Conservation (phyloP, 53 echinoderm and acorn worm species). For the Echinarachnius parma region DNA sequence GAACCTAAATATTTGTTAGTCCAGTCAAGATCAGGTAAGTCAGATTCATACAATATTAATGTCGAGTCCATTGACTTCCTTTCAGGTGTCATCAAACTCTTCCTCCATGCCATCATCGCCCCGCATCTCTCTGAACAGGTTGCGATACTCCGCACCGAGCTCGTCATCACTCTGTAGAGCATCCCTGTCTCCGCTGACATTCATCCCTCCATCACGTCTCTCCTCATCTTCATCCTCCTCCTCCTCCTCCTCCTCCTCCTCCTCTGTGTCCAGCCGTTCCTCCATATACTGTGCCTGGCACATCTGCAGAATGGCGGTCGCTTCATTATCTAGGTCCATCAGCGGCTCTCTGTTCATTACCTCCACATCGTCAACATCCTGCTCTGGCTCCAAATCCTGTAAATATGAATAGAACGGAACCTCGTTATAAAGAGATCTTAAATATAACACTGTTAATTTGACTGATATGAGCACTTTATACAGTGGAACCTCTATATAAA, state of each 20-base stretch:
- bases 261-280: constrained; percentile 3
- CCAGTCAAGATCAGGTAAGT: too few relatives aligned
- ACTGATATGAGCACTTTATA: background rate
- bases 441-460: background rate
- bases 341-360: constrained; percentile 24
- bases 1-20: too few relatives aligned
- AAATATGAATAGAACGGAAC: background rate
- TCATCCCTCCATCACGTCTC: background rate
- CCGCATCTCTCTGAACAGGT: constrained; percentile 12
- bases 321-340: constrained; percentile 15
- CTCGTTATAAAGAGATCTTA: too few relatives aligned
- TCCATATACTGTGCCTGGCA: constrained; percentile 22
- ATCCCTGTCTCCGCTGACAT: background rate
- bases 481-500: too few relatives aligned
- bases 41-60: too few relatives aligned
- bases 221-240: constrained; percentile 9
- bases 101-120: constrained; percentile 8
- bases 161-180: background rate
- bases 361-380: constrained; percentile 6
- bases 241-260: constrained; percentile 32
- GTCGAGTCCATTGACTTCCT: too few relatives aligned
- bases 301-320: constrained; percentile 23
- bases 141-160: constrained; percentile 10
- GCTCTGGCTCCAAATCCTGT: background rate
- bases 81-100: constrained; percentile 22